phyloP scores from a whole-genome alignment of 2,888 invertebrate genomes.

The Lamellibrachia columna region DNA sequence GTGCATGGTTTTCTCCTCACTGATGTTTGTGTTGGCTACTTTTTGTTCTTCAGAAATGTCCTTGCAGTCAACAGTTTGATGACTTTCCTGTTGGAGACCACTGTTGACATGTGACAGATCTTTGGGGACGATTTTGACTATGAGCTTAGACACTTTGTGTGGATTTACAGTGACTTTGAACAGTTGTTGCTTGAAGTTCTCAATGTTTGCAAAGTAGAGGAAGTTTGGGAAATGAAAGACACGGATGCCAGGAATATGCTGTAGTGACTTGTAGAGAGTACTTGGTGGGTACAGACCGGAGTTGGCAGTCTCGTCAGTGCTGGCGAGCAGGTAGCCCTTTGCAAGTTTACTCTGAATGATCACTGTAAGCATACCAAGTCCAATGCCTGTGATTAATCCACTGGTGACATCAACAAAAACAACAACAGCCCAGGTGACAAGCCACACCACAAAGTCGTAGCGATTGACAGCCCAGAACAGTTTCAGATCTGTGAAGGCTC shows the following conservation, averaged over 20 bases:
- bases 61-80: not conserved
- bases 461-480: conserved; percentile 80
- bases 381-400: conserved; percentile 59
- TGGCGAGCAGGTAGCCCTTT: conserved; percentile 52
- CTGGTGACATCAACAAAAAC: conserved; percentile 60
- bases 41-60: not conserved
- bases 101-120: not conserved
- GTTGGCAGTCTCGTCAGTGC: not conserved
- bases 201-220: conserved; percentile 61
- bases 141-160: not conserved
- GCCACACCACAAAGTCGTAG: conserved; percentile 75
- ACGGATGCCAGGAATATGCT: conserved; percentile 16
- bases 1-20: too few relatives aligned
- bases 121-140: not conserved
- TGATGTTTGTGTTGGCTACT: too few relatives aligned
- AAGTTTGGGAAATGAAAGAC: conserved; percentile 45
- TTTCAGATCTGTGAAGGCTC: conserved; percentile 71
- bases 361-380: conserved; percentile 54
- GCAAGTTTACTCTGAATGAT: conserved; percentile 58
- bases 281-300: not conserved
- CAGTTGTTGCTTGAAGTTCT: conserved; percentile 57
- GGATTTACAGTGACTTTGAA: conserved; percentile 58
- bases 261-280: not conserved
- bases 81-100: not conserved
- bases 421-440: conserved; percentile 53